These are phyloP conservation scores for Heliconius erato DNA, from an alignment of 2,888 invertebrate species.

Conservation along the genomic window DNA sequence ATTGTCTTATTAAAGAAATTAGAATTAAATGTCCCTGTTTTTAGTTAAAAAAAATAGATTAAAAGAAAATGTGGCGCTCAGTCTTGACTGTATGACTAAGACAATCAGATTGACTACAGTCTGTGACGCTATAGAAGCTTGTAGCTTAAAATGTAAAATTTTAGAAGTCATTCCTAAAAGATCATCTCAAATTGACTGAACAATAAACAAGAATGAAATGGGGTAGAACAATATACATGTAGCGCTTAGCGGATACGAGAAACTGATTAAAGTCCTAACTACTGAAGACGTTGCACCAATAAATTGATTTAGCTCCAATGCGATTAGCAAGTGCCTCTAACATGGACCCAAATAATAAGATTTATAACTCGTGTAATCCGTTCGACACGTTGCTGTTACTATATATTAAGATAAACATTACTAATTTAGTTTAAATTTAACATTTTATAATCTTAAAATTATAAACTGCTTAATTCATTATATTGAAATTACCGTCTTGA, in stretches of 20 bases:
- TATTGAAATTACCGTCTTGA: no score
- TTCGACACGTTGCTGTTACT: not conserved
- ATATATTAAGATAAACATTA: not conserved
- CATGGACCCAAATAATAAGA: conserved; percentile 42
- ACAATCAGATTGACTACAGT: no score
- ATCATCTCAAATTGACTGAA: not conserved
- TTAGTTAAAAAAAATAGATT: no score
- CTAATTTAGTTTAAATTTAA: not conserved
- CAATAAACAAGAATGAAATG: not conserved
- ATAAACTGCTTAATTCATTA: not conserved
- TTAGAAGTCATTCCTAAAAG: not conserved
- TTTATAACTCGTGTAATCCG: conserved; percentile 29
- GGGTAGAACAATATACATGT: not conserved
- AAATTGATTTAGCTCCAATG: conserved; percentile 46
- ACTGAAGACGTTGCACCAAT: conserved; percentile 42
- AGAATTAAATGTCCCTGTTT: no score
- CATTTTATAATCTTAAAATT: not conserved
- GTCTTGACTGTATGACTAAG: no score
- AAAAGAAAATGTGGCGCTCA: no score
- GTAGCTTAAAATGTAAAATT: not conserved
- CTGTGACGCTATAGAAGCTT: not conserved
- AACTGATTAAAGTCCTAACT: conserved; percentile 37
- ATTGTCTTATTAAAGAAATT: no score
- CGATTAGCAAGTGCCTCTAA: conserved; percentile 38
- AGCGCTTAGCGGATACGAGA: conserved; percentile 11